Evolutionary conservation across 2,888 invertebrate genomes (phyloP), one percentile per base, ranked within the genome.

Genomic region (Drosophila vallismaia): DNA sequence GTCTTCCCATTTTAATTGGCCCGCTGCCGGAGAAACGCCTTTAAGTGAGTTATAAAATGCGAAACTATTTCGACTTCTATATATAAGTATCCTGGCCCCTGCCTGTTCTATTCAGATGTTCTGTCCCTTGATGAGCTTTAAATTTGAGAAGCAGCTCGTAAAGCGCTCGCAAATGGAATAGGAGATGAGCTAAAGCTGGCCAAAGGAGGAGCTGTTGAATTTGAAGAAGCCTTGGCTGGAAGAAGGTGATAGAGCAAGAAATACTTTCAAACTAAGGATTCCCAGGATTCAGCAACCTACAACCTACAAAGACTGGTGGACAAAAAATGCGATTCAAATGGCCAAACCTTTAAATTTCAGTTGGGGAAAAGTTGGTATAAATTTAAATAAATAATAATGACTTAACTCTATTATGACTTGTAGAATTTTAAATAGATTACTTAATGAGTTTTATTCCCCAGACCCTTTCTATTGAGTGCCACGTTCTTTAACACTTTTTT

Each of bases 1-100:
- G 85, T 81, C 86, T 76, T 86, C 79, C 79, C 79, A 68, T 81
- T 81, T 87, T 81, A 81, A 81, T 81, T 81, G 88, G 81, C 81
- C 82, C 60, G 57, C 76, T 78, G 74, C 74, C 66, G 33, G 48
- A 24, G 70, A 56, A 50, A 58, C 71, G 64, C 63, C 67, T 66
- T 74, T 64, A 73, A 71, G 66, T 72, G 66, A 74, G 69, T 74
- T 71, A 71, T 68, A 68, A 67, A 68, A 71, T 68, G 59, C 59
- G 46, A 58, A 68, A 68, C 68, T 68, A 68, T 68, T 68, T 52
- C 59, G 59, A 59, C 50, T 46, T 29, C 36, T 36, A 28, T 28
- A 28, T 28, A 4, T 28, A 28, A 5, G 36, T 38, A 2, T 31
- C 59, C 44, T 26, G 14, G 24, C n/a, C 6, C 26, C 48, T 3